phyloP scores from a whole-genome alignment of 1,140 invertebrate genomes.

The Cherax quadricarinatus region DNA sequence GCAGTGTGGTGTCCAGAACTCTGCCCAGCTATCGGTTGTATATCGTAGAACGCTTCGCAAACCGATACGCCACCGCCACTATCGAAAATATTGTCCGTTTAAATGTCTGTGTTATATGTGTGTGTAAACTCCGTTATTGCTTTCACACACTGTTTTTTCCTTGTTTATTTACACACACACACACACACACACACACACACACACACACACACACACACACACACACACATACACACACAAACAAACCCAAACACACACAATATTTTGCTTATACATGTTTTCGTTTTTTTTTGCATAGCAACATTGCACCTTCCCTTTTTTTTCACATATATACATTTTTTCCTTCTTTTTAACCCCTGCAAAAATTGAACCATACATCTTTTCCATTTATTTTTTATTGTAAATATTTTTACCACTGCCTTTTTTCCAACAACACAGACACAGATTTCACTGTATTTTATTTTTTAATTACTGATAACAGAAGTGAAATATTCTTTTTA shows the following conservation, averaged over 20 bases:
- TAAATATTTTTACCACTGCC: not conserved
- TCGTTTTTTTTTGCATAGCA: no score
- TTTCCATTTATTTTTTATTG: slow-evolving; percentile 24
- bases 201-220: slow-evolving; percentile 28
- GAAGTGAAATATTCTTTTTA: no score
- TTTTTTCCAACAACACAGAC: not conserved
- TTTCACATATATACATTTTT: slow-evolving; percentile 36
- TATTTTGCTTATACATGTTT: no score
- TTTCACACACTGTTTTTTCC: slow-evolving; percentile 61
- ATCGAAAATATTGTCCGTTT: slow-evolving; percentile 62
- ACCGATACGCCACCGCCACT: slow-evolving; percentile 51
- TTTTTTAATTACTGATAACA: no score
- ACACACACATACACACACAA: no score
- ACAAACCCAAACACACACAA: no score
- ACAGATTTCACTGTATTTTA: no score
- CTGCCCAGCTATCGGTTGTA: not conserved
- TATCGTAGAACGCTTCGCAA: slow-evolving; percentile 40
- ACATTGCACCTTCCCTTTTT: not conserved
- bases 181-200: not conserved
- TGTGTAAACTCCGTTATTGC: slow-evolving; percentile 61
- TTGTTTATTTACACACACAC: slow-evolving; percentile 55
- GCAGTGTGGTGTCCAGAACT: not conserved
- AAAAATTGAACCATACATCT: not conserved
- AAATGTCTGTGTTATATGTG: slow-evolving; percentile 59
- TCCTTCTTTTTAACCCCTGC: not conserved